Base-by-base conservation (phyloP, 92 coral and sea anemone species). In the Metridium senile region DNA sequence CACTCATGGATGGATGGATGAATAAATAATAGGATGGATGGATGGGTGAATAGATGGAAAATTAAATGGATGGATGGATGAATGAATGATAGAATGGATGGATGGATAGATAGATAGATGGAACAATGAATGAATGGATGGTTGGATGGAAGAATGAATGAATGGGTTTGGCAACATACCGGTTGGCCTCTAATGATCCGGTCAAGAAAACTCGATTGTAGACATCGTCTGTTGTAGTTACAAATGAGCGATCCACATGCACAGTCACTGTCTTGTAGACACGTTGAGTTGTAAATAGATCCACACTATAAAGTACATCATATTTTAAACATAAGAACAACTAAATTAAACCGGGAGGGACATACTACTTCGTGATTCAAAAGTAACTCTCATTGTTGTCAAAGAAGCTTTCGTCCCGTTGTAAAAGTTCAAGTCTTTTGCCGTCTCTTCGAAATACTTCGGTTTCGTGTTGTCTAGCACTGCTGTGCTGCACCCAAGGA, bases 181-280 rank as follows among this genome's bases (percentile, higher is more conserved):
- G 54, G 74, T 39, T 34, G 56, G 4, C 57, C 61, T 27, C 62
- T 62, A 52, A 3, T 61, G 26, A 81, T 72, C 59, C 17, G 4
- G 74, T 69, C 75, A 63, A 81, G 39, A 64, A 71, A 49, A 1
- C 58, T 28, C 21, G 10, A 0, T 9, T 45, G 27, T 28, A 26
- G 9, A 46, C 85, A 81, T 9, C 33, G 57, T 0, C 19, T 45
- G n/a, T 45, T 62, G 64, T 47, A 71, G 74, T 81, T 81, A 63
- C 85, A 81, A 43, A 81, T 71, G 49, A 81, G 39, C 35, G 52
- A 39, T 47, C n/a, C 33, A 28, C 85, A 81, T 1, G 21, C 32
- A 46, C 85, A 81, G 6, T 81, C 85, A 11, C 9, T 30, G 73
- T 81, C 79, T 23, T 47, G 34, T 0, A 1, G 6, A 63, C 85